Base-by-base conservation (phyloP, 2,797 vertebrate species). In the Pampus argenteus region DNA sequence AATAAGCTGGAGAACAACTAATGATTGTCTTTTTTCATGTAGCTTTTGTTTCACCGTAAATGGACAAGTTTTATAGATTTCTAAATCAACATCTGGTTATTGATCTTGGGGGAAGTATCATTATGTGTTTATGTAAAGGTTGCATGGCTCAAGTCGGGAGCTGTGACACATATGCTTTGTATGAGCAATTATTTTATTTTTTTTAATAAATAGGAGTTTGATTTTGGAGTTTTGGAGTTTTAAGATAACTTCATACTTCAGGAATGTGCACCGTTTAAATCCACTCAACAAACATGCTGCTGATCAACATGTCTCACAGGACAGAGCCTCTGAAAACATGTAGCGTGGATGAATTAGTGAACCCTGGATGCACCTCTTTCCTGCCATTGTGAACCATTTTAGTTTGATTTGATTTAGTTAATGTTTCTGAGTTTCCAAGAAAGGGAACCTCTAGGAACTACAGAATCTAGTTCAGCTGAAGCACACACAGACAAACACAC, bases 361-460 rank as follows among this genome's bases (percentile, higher is more conserved):
- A 52, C 63, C 66, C 63, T 57, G 49, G 34, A 51, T 15, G 63
- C 20, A 31, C 60, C 65, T 71, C 47, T 71, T 84, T 49, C 62
- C 85, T 81, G 64, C 60, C 25, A 66, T 54, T 77, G 78, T 87
- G 72, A 85, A 85, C n/a, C n/a, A n/a, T n/a, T n/a, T n/a, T n/a
- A n/a, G n/a, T n/a, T n/a, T n/a, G n/a, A 83, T 64, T 55, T 76
- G 50, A 77, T 86, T 77, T 48, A 61, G 69, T 76, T 68, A 61
- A 82, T 76, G 23, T 47, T 47, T 47, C 45, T 5, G 5, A 47
- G 78, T 76, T 88, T 86, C 78, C 65, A 82, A 84, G 73, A 85
- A 83, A 70, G 40, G 26, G 25, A 78, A 81, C 79, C 66, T 81
- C 64, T 26, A 82, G 64, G 64, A 86, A 82, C 47, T 63, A 50